Percentiles rank a stretch among this genome's conserved stretches.
Conservation (phyloP, 2,888 invertebrate genomes). For the Latheticus oryzae region DNA sequence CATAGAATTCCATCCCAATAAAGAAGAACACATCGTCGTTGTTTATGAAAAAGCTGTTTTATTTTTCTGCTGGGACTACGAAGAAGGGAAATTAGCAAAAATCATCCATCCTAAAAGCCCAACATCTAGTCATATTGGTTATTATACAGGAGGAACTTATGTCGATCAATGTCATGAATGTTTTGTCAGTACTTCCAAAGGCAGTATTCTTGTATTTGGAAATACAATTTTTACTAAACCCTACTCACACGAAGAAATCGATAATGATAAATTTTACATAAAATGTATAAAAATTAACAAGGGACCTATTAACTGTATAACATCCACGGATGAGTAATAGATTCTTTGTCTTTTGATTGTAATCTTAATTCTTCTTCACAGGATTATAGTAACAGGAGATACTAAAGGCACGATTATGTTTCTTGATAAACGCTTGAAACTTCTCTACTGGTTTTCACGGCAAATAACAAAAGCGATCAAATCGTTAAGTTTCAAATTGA, state of each 20-base stretch:
- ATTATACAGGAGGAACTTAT: slow-evolving; percentile 68
- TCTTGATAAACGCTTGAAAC: slow-evolving; percentile 70
- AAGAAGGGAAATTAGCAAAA: slow-evolving; percentile 43
- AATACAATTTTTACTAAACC: slow-evolving; percentile 65
- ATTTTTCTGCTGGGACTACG: slow-evolving; percentile 61
- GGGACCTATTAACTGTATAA: slow-evolving; percentile 66
- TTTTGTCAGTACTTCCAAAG: slow-evolving; percentile 67
- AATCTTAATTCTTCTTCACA: slow-evolving; percentile 43
- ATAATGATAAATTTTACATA: slow-evolving; percentile 65
- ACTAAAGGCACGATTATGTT: slow-evolving; percentile 69
- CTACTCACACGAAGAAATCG: slow-evolving; percentile 55
- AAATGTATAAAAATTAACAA: slow-evolving; percentile 66
- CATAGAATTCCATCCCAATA: slow-evolving; percentile 63
- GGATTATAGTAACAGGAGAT: slow-evolving; percentile 68
- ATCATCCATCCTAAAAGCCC: slow-evolving; percentile 60
- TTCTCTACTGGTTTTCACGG: slow-evolving; percentile 71
- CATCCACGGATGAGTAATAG: slow-evolving; percentile 67
- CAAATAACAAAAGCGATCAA: slow-evolving; percentile 66
- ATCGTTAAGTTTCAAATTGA: slow-evolving; percentile 68
- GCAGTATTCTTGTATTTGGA: slow-evolving; percentile 68
- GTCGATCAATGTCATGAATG: slow-evolving; percentile 67
- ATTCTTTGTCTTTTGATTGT: too few relatives aligned
- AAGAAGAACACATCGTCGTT: slow-evolving; percentile 63
- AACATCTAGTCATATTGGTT: slow-evolving; percentile 64
- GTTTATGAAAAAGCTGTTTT: slow-evolving; percentile 62